Conservation (phyloP, 2,113 vertebrate genomes). For the Podocnemis expansa region DNA sequence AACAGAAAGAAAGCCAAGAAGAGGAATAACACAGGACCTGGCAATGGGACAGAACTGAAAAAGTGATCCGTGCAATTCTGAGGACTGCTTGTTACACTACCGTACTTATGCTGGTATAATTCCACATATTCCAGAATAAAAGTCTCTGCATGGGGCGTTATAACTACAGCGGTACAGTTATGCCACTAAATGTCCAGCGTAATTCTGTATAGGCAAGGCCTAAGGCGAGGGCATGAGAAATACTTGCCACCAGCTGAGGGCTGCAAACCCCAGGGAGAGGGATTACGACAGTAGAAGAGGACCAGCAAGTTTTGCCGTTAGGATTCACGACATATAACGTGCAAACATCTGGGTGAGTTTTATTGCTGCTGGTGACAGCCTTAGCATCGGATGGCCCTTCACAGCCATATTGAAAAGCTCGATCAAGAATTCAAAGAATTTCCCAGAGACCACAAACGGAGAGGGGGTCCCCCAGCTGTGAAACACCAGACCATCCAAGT, state of each 20-base stretch:
- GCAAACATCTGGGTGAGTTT: constrained; percentile 18
- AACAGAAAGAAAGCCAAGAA: neutral
- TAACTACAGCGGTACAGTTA: neutral
- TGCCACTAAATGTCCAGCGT: neutral
- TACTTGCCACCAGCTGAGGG: neutral
- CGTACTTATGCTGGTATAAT: neutral
- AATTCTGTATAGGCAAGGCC: neutral
- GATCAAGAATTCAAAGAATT: neutral
- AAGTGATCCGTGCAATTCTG: neutral
- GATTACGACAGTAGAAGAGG: constrained; percentile 47
- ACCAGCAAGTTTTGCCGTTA: constrained; percentile 56
- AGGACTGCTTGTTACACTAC: neutral
- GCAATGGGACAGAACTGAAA: neutral
- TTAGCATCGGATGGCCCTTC: neutral
- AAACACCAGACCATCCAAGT: too few relatives aligned
- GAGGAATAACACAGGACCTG: neutral
- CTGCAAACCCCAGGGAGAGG: neutral
- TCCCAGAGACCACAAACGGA: neutral
- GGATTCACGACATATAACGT: constrained; percentile 40
- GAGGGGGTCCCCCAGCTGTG: neutral
- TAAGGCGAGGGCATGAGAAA: neutral
- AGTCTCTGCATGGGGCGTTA: neutral
- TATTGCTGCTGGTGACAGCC: neutral
- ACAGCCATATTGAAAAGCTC: neutral
- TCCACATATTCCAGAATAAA: neutral